Conservation (phyloP, 2,888 invertebrate species). For the Allygus modestus region DNA sequence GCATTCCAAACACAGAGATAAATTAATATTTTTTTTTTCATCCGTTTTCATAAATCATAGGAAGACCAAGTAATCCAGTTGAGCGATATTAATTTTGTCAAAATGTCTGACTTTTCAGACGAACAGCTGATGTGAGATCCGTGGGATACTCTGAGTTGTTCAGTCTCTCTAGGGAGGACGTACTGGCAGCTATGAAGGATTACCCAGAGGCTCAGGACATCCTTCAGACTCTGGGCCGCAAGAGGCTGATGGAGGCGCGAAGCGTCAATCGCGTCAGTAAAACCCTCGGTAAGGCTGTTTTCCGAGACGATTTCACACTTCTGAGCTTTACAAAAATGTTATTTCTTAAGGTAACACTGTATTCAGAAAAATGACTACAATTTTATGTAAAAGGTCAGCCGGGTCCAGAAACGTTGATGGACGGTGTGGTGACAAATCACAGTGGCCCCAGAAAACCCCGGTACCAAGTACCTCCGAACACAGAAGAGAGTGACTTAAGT, state of each 20-base stretch:
- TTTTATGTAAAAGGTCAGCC: slow-evolving; percentile 42
- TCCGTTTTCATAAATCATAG: no score
- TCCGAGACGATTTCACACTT: not conserved
- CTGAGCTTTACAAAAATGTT: no score
- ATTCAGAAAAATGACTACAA: not conserved
- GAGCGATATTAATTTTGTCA: no score
- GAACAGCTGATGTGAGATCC: slow-evolving; percentile 96
- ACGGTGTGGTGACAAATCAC: slow-evolving; percentile 7
- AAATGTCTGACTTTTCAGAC: slow-evolving; percentile 79
- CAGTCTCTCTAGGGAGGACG: slow-evolving; percentile 95
- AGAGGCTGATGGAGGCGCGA: slow-evolving; percentile 90
- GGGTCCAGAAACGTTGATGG: slow-evolving; percentile 25
- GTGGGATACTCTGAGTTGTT: slow-evolving; percentile 98
- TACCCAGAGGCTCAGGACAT: slow-evolving; percentile 98
- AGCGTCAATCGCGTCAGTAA: slow-evolving; percentile 72
- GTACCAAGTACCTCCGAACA: slow-evolving; percentile 1
- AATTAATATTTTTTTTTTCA: no score
- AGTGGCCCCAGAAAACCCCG: not conserved
- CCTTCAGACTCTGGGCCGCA: slow-evolving; percentile 91
- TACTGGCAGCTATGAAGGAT: slow-evolving; percentile 96
- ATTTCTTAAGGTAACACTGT: no score
- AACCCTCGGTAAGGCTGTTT: slow-evolving; percentile 63
- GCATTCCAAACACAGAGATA: no score
- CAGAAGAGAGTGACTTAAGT: slow-evolving; percentile 32
- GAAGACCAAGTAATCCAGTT: no score